phyloP scores from a whole-genome alignment of 2,113 vertebrate genomes.

The rat (Rattus norvegicus) region DNA sequence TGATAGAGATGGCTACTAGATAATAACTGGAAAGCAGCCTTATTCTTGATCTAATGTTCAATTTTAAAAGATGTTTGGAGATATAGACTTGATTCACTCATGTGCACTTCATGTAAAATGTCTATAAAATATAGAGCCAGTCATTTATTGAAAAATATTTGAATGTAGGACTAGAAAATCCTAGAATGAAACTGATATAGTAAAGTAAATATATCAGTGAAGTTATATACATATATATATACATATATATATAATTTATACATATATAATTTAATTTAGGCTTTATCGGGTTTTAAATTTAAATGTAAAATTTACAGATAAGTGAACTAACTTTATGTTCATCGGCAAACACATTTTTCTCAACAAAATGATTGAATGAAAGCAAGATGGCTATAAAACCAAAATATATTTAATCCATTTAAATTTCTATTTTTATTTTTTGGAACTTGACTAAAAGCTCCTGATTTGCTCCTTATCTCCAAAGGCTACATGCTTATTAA shows the following conservation, averaged over 20 bases:
- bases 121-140: background rate
- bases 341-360: slow-evolving; percentile 39
- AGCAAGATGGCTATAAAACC: background rate
- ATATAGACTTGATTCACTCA: background rate
- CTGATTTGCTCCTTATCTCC: background rate
- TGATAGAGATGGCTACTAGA: background rate
- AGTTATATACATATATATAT: background rate
- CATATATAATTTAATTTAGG: background rate
- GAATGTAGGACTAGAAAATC: background rate
- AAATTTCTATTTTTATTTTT: slow-evolving; percentile 52
- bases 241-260: background rate
- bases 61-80: background rate
- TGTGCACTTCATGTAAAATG: slow-evolving; percentile 17
- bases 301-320: slow-evolving; percentile 24
- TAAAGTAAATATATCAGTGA: background rate
- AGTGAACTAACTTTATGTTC: slow-evolving; percentile 1
- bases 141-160: slow-evolving; percentile 3
- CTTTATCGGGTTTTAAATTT: slow-evolving; percentile 19
- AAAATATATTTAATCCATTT: background rate
- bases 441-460: slow-evolving; percentile 1
- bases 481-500: too few species aligned
- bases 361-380: slow-evolving; percentile 50
- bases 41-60: background rate
- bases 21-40: slow-evolving; percentile 14
- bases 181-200: background rate